Evolutionary conservation across 2,113 vertebrate species (phyloP), one percentile per base, ranked within the genome.

Genomic region (Glareola pratincola): DNA sequence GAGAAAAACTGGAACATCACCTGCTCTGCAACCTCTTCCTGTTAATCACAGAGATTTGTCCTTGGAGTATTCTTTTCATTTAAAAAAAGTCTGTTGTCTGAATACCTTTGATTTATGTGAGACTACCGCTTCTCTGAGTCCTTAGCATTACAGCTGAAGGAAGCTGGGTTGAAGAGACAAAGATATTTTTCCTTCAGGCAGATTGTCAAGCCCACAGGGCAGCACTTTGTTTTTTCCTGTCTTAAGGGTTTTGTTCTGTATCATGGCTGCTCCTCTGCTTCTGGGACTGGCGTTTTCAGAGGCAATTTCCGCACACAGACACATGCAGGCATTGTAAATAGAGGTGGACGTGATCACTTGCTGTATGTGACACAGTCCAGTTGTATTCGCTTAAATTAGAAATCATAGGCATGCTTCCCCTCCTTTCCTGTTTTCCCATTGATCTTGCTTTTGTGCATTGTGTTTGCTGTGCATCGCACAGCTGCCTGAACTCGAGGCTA

Each of bases 361-460:
- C 72, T 66, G 30, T 43, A 57, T 43, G 30, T 26, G n/a, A 80
- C 26, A 63, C 4, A 19, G 74, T 93, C 51, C 19, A 64, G 30
- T 95, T 90, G 41, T 74, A 83, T 78, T 78, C 85, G 12, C 62
- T 94, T 89, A 83, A 90, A 78, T 95, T 64, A 51, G 51, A 74
- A 83, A 75, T 88, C 19, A 24, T 21, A 56, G 29, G 14, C 37
- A 63, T 39, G 17, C 14, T 63, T 82, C 50, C 32, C 48, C 20
- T 78, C 51, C 11, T 30, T 90, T 97, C 72, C 90, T 92, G 24
- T 93, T 92, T 78, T 67, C 48, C 56, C 85, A 60, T 10, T 59
- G 57, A 73, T 95, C 43, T 64, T 27, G 12, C n/a, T 94, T 96
- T 92, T 53, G 79, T 17, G 12, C 27, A 83, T 83, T 80, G 29